Percentiles rank a stretch among this genome's conserved stretches.
Conservation (phyloP, 1,140 invertebrate genomes). For the Zelostemma sp. region DNA sequence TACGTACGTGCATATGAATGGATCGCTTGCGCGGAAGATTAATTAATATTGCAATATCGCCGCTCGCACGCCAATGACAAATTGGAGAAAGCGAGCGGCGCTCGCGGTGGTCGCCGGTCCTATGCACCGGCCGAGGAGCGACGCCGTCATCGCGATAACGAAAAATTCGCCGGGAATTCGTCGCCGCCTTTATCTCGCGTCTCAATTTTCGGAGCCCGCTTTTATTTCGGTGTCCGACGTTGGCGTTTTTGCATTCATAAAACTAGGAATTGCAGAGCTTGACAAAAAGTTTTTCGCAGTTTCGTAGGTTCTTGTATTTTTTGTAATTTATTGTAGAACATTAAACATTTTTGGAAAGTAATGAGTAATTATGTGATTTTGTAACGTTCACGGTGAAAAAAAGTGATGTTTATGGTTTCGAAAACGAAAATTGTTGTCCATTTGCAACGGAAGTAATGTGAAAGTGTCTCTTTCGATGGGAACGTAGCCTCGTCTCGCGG, state of each 20-base stretch:
- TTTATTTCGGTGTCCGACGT: too few species aligned
- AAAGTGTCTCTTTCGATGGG: slow-evolving; percentile 4
- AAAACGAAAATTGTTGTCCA: too few species aligned
- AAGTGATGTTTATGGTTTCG: too few species aligned
- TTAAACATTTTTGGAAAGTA: too few species aligned
- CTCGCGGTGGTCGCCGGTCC: slow-evolving; percentile 48
- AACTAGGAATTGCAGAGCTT: too few species aligned
- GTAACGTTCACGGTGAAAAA: too few species aligned
- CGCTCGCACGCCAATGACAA: slow-evolving; percentile 53
- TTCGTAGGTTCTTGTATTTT: too few species aligned
- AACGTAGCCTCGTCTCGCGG: neutral
- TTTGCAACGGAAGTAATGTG: slow-evolving; percentile 1
- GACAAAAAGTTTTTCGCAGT: too few species aligned
- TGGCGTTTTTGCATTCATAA: too few species aligned
- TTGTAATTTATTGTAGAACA: too few species aligned
- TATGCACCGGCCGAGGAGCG: too few species aligned
- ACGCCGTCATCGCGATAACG: slow-evolving; percentile 48
- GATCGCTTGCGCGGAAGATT: slow-evolving; percentile 47
- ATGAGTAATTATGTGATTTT: too few species aligned
- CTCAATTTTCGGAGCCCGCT: slow-evolving; percentile 12
- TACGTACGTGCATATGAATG: slow-evolving; percentile 36
- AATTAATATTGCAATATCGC: slow-evolving; percentile 59
- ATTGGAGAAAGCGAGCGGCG: slow-evolving; percentile 57
- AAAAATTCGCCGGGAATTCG: slow-evolving; percentile 16
- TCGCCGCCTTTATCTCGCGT: neutral